Conservation (phyloP, 2,797 vertebrate genomes). For the Crenichthys baileyi region DNA sequence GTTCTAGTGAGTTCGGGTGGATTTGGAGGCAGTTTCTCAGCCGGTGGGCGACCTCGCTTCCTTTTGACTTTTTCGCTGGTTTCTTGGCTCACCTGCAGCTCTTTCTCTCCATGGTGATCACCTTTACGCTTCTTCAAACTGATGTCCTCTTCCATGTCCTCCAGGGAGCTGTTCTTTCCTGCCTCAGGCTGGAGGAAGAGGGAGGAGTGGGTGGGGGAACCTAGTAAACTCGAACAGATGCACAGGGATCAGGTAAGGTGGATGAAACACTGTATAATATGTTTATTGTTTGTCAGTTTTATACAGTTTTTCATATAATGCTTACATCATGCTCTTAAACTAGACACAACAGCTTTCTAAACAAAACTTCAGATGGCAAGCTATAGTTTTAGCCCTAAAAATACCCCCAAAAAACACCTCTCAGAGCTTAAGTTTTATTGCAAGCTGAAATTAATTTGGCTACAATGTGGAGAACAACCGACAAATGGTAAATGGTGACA, state of each 20-base stretch:
- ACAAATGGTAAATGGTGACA: not conserved
- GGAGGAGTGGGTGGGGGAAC: constrained; percentile 26
- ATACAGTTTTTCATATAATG: not conserved
- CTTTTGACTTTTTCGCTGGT: constrained; percentile 94
- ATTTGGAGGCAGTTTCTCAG: constrained; percentile 96
- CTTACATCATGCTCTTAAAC: not conserved
- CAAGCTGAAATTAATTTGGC: not conserved
- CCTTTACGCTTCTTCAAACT: constrained; percentile 94
- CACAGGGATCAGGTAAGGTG: not conserved
- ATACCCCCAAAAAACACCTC: not conserved
- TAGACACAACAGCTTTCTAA: not conserved
- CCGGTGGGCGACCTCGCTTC: constrained; percentile 93
- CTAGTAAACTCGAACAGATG: constrained; percentile 37
- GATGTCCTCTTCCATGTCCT: constrained; percentile 96
- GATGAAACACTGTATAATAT: not conserved
- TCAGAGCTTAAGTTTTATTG: not conserved
- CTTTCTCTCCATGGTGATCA: constrained; percentile 88
- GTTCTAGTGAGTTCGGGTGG: constrained; percentile 95
- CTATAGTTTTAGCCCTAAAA: not conserved
- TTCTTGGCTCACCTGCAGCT: constrained; percentile 83
- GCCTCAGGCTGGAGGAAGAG: constrained; percentile 79
- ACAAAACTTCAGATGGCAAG: not conserved
- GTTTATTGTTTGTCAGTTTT: not conserved
- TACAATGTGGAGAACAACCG: not conserved
- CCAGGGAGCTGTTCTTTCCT: constrained; percentile 90